Conservation (phyloP, 2,888 invertebrate species). For the Cremastobaeus sp. region DNA sequence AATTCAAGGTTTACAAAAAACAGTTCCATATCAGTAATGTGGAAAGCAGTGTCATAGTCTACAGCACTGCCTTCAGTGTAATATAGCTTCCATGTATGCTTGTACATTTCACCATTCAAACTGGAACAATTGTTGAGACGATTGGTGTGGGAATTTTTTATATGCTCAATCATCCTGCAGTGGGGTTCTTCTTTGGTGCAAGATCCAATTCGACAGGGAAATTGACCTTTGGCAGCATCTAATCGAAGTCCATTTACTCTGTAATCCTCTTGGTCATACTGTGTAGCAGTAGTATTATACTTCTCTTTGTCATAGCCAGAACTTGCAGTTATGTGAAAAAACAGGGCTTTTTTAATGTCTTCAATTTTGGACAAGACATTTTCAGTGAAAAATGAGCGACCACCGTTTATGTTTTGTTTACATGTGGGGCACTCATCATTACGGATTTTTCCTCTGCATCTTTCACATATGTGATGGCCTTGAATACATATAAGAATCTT, state of each 20-base stretch:
- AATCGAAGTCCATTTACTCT: neutral
- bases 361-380: slow-evolving; percentile 79
- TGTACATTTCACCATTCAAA: slow-evolving; percentile 28
- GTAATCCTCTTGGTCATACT: slow-evolving; percentile 27
- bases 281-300: neutral
- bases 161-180: slow-evolving; percentile 80
- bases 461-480: slow-evolving; percentile 81
- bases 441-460: slow-evolving; percentile 78
- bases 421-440: slow-evolving; percentile 80
- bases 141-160: slow-evolving; percentile 79
- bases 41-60: slow-evolving; percentile 63
- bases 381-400: slow-evolving; percentile 81
- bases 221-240: slow-evolving; percentile 78
- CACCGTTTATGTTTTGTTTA: slow-evolving; percentile 79
- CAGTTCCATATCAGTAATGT: slow-evolving; percentile 66
- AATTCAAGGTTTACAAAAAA: slow-evolving; percentile 67
- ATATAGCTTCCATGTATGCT: slow-evolving; percentile 58
- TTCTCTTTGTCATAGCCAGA: neutral
- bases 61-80: slow-evolving; percentile 14
- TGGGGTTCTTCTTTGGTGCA: slow-evolving; percentile 77
- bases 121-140: slow-evolving; percentile 70
- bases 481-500: slow-evolving; percentile 80
- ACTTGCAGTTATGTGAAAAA: neutral
- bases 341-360: slow-evolving; percentile 66
- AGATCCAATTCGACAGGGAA: slow-evolving; percentile 79